Base-by-base conservation (phyloP, 2,113 vertebrate genomes). In the Epinephelus lanceolatus region DNA sequence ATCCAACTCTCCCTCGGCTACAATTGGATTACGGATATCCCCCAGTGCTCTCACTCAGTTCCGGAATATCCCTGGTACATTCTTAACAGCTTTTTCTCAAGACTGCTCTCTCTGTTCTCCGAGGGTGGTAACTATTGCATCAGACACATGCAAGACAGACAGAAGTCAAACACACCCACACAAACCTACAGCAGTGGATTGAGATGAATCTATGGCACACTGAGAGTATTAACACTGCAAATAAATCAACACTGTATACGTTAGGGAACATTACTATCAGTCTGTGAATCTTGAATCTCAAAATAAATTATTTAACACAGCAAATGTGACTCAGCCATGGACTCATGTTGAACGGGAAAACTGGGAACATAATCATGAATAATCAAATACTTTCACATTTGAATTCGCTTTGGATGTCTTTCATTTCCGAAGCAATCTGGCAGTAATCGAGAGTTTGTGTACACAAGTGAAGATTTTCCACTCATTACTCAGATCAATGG, bases 11-110 rank as follows among this genome's bases (percentile, higher is more conserved):
- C 21, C 14, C 18, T 0, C 0, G 12, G 3, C 1, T 1, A 19
- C 11, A 21, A 6, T 11, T 45, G 42, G 21, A 30, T n/a, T 4
- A 21, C 37, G 5, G 45, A 15, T 3, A 27, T 15, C 4, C 25
- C 33, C 13, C 5, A 0, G 0, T 0, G 14, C 25, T 42, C 13
- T 59, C 27, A 2, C 1, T 6, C 17, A 51, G 15, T 51, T 13
- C 12, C 10, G 53, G 12, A 81, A 57, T 57, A 13, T 53, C 76
- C 76, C 55, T 0, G 0, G 21, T 1, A 3, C 5, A 55, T 65
- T 19, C 15, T 7, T 62, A 27, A 55, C 0, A 6, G 21, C 47
- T 33, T 40, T 12, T 6, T n/a, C 13, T 37, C 33, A 37, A 37
- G 33, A 37, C 33, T 37, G 6, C 14, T 1, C 14, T 25, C 33